Evolutionary conservation across 2,113 vertebrate species (phyloP).

Genomic region (Romanogobio albipinnatus): DNA sequence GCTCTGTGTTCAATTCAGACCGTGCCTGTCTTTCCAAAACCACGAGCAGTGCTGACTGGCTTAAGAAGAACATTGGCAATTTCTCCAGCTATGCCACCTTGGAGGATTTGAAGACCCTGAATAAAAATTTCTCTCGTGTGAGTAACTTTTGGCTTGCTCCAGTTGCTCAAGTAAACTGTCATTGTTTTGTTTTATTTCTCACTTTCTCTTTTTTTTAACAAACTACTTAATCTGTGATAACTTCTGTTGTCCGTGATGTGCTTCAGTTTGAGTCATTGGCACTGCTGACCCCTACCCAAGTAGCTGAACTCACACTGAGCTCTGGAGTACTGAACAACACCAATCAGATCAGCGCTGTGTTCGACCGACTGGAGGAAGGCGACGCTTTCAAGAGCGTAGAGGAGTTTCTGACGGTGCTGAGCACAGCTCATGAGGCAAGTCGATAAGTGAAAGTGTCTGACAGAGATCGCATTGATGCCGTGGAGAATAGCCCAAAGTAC

Average conservation of each 20-base stretch:
- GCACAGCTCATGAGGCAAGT: conserved; percentile 46
- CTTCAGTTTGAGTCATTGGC: background rate
- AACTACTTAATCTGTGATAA: background rate
- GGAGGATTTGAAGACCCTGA: background rate
- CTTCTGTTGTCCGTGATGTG: background rate
- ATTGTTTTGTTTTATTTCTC: no score
- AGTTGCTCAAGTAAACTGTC: no score
- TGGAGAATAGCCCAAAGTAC: background rate
- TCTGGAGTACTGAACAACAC: background rate
- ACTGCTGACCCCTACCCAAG: conserved; percentile 6
- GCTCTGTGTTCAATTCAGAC: conserved; percentile 51
- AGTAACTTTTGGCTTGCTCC: background rate
- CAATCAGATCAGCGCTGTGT: no score
- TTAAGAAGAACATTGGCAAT: background rate
- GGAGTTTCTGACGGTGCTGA: background rate
- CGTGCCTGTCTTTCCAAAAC: conserved; percentile 56
- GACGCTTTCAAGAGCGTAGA: no score
- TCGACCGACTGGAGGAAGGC: no score
- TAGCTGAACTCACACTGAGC: conserved; percentile 38
- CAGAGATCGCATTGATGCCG: background rate
- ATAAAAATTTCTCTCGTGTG: conserved; percentile 2
- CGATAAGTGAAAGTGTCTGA: background rate
- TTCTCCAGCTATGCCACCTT: conserved; percentile 4
- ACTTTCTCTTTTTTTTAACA: no score
- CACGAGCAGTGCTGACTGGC: conserved; percentile 47